Evolutionary conservation across 2,888 invertebrate genomes (phyloP).

Genomic region (Sarcophaga rosellei): DNA sequence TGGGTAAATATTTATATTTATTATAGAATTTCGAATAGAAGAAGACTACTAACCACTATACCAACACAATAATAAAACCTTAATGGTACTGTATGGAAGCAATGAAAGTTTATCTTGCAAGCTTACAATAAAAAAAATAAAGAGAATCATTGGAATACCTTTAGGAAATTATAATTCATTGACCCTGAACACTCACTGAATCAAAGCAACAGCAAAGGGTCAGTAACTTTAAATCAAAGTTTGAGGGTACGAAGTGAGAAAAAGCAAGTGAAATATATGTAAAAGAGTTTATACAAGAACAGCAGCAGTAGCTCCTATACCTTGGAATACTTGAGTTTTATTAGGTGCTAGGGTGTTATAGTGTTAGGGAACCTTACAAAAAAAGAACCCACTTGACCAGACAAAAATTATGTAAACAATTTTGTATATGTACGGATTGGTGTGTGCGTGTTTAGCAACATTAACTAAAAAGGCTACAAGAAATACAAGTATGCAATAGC

Average conservation of each 20-base stretch:
- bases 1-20: too few relatives aligned
- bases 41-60: background rate
- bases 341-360: too few relatives aligned
- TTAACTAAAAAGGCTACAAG: background rate
- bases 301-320: too few relatives aligned
- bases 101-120: background rate
- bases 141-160: background rate
- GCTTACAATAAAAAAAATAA: conserved; percentile 4
- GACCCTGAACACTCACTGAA: background rate
- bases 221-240: conserved; percentile 29
- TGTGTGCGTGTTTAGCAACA: background rate
- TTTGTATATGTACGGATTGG: conserved; percentile 1
- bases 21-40: too few relatives aligned
- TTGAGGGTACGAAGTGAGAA: background rate
- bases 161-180: conserved; percentile 34
- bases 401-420: conserved; percentile 38
- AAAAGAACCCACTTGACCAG: conserved; percentile 24
- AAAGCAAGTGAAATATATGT: background rate
- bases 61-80: background rate
- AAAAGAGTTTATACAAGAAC: background rate
- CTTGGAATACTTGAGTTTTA: too few relatives aligned
- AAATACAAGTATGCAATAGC: too few relatives aligned
- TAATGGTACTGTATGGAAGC: background rate
- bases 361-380: too few relatives aligned
- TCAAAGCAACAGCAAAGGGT: conserved; percentile 14